Evolutionary conservation across 2,797 vertebrate species (phyloP).

Genomic region (Gobio occitaniae): DNA sequence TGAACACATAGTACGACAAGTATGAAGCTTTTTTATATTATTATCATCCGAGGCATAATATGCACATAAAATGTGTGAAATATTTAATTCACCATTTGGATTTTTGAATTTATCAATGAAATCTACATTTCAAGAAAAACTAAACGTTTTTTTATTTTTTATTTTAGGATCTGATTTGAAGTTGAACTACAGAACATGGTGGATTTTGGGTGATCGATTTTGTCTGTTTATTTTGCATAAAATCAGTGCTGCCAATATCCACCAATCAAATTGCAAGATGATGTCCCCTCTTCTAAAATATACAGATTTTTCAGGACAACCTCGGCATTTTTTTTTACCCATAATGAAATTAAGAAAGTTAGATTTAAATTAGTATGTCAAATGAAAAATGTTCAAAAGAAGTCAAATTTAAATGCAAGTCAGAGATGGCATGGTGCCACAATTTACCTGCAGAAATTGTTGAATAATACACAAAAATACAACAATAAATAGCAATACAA

Average conservation of each 20-base stretch:
- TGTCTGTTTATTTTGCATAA: constrained; percentile 51
- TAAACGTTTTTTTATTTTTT: background rate
- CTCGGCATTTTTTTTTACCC: constrained; percentile 43
- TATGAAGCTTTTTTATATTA: background rate
- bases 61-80: background rate
- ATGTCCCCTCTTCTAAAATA: background rate
- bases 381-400: constrained; percentile 18
- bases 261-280: constrained; percentile 49
- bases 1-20: background rate
- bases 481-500: constrained; percentile 15
- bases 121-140: background rate
- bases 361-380: background rate
- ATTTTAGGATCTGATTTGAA: constrained; percentile 7
- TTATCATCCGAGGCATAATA: background rate
- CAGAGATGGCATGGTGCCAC: too few relatives aligned
- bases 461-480: background rate
- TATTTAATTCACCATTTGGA: background rate
- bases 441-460: background rate
- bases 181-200: background rate
- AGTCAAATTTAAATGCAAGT: background rate
- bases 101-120: background rate
- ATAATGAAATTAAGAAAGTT: constrained; percentile 42
- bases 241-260: constrained; percentile 27
- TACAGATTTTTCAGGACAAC: constrained; percentile 32
- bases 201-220: constrained; percentile 42